phyloP scores from a whole-genome alignment of 1,140 invertebrate genomes.

The Caenorhabditis remanei region DNA sequence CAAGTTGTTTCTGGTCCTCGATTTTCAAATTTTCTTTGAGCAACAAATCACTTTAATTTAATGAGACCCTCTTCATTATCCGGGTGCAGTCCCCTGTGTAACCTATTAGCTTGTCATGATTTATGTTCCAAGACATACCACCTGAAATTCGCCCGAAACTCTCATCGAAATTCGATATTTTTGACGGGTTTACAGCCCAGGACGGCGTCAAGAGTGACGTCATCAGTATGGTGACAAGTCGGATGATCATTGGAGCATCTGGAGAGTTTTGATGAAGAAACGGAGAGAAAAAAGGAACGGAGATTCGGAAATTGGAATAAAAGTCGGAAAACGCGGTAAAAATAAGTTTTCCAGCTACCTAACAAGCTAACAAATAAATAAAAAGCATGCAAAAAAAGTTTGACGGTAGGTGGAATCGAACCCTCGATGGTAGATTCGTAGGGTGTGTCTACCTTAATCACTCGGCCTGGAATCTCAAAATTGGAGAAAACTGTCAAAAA shows the following conservation, averaged over 20 bases:
- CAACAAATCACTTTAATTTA: constrained; percentile 2
- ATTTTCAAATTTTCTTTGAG: not conserved
- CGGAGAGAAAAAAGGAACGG: not conserved
- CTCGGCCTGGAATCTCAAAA: no score
- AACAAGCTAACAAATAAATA: no score
- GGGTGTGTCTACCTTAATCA: no score
- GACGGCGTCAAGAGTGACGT: not conserved
- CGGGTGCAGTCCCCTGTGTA: not conserved
- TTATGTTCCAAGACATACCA: not conserved
- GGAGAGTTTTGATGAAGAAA: not conserved
- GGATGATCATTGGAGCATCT: constrained; percentile 52
- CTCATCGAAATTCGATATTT: constrained; percentile 37
- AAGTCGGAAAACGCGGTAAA: not conserved
- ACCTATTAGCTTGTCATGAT: not conserved
- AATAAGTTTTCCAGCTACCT: no score
- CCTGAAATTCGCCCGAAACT: constrained; percentile 31
- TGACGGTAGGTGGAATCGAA: no score
- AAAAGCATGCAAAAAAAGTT: no score
- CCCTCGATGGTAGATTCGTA: no score
- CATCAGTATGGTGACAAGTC: constrained; percentile 17
- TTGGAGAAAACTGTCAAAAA: no score
- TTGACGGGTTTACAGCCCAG: not conserved
- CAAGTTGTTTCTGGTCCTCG: not conserved
- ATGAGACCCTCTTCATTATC: not conserved
- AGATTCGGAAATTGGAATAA: not conserved